A percentile compares a stretch with the other conserved stretches of the same genome.
Evolutionary conservation across 2,797 vertebrate genomes (phyloP).

Genomic region (Coreius guichenoti): DNA sequence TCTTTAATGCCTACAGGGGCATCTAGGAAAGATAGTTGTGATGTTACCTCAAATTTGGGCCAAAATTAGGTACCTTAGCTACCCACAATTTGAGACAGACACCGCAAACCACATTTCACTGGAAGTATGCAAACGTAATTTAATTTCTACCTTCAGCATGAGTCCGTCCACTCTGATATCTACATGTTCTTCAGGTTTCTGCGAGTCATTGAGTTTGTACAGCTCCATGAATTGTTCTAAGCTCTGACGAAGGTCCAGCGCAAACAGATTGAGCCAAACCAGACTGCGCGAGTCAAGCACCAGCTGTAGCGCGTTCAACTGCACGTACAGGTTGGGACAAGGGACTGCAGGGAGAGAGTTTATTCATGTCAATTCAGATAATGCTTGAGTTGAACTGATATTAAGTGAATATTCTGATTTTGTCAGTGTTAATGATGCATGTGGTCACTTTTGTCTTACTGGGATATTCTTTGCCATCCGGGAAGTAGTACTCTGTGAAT

Average conservation of each 20-base stretch:
- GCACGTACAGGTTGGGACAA: constrained; percentile 92
- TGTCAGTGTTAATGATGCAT: neutral
- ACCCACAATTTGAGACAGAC: neutral
- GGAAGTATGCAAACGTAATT: neutral
- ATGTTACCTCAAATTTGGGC: neutral
- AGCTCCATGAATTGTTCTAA: constrained; percentile 97
- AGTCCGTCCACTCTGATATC: constrained; percentile 94
- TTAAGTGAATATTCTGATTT: constrained; percentile 23
- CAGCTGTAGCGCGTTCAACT: constrained; percentile 96
- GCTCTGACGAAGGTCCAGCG: constrained; percentile 94
- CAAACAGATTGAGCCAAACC: constrained; percentile 96
- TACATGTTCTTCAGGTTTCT: constrained; percentile 96
- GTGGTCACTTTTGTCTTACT: constrained; percentile 79
- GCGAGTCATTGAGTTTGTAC: constrained; percentile 94
- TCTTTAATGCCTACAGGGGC: neutral
- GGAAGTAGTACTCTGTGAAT: constrained; percentile 99
- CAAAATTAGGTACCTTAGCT: neutral
- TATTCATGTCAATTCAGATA: neutral
- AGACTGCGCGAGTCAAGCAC: constrained; percentile 94
- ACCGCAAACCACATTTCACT: neutral
- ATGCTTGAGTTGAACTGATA: neutral
- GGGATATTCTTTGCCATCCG: constrained; percentile 96
- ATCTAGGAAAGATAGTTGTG: neutral
- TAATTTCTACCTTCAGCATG: constrained; percentile 93
- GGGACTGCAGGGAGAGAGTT: constrained; percentile 81